Evolutionary conservation across 2,797 vertebrate genomes (phyloP).

Genomic region (Toxotes lorentzi): DNA sequence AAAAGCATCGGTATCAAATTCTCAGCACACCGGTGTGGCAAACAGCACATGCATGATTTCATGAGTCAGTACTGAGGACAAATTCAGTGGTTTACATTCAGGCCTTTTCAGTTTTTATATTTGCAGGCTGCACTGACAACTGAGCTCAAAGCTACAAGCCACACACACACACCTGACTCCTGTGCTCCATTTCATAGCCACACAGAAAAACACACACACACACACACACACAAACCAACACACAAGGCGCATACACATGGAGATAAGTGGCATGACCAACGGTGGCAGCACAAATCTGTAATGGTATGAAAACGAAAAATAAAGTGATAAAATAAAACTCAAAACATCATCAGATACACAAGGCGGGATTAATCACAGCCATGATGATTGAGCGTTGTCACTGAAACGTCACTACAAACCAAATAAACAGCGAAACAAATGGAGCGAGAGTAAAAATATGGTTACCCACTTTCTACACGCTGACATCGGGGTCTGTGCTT

Average conservation of each 20-base stretch:
- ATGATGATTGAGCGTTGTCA: conserved; percentile 56
- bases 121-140: conserved; percentile 43
- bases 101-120: conserved; percentile 60
- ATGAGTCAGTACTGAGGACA: conserved; percentile 36
- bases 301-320: conserved; percentile 39
- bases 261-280: conserved; percentile 35
- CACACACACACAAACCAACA: conserved; percentile 31
- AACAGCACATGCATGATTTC: conserved; percentile 36
- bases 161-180: conserved; percentile 37
- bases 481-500: conserved; percentile 71
- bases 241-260: conserved; percentile 36
- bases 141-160: conserved; percentile 37
- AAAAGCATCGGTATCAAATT: conserved; percentile 36
- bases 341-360: conserved; percentile 56
- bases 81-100: conserved; percentile 74
- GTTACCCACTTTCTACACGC: conserved; percentile 36
- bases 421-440: conserved; percentile 25
- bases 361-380: conserved; percentile 65
- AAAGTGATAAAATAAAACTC: conserved; percentile 31
- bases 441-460: conserved; percentile 12
- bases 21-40: conserved; percentile 17
- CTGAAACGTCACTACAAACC: conserved; percentile 31
- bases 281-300: conserved; percentile 40
- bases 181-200: conserved; percentile 46
- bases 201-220: conserved; percentile 42